Conservation (phyloP, 2,797 vertebrate species). For the Gambelia wislizenii region DNA sequence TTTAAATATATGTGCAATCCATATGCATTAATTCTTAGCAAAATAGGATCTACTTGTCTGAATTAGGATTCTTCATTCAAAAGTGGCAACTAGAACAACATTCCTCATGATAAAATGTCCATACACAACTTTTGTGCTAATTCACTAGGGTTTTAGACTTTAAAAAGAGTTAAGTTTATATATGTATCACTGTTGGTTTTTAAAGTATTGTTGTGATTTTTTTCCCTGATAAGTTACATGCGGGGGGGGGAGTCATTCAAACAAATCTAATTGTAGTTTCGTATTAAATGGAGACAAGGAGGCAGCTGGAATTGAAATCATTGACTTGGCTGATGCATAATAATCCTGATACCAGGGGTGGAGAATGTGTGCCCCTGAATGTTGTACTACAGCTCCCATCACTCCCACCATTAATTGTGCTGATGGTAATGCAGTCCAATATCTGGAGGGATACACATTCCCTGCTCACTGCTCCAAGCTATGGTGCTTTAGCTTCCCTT, state of each 20-base stretch:
- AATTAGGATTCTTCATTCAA: background rate
- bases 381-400: too few relatives aligned
- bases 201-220: background rate
- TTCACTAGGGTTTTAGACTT: background rate
- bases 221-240: background rate
- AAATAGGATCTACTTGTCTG: background rate
- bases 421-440: too few relatives aligned
- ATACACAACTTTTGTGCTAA: background rate
- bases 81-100: background rate
- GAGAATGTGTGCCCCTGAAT: too few relatives aligned
- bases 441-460: too few relatives aligned
- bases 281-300: background rate
- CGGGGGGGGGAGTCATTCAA: too few relatives aligned
- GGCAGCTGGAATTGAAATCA: background rate
- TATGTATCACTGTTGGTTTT: background rate
- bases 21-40: background rate
- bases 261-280: background rate
- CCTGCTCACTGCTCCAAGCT: too few relatives aligned
- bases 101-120: background rate
- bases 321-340: background rate
- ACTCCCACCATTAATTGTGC: too few relatives aligned
- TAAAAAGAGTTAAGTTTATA: too few relatives aligned
- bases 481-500: too few relatives aligned
- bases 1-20: background rate
- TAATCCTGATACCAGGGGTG: background rate